Evolutionary conservation across 2,888 invertebrate genomes (phyloP).

Genomic region (Drosophila subsilvestris): DNA sequence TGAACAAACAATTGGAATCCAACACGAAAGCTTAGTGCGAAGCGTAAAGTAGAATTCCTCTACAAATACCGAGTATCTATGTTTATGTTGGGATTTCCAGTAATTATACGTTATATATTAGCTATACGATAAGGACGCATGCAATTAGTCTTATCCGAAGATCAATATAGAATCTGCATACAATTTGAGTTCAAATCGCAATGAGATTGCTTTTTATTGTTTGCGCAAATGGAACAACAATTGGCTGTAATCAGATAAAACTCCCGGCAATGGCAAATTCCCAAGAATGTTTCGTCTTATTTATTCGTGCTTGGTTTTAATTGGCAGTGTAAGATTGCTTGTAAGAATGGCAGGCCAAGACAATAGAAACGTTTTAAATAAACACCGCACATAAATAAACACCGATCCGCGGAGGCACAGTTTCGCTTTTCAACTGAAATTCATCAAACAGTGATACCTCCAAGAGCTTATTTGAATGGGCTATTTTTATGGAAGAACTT

Average conservation of each 20-base stretch:
- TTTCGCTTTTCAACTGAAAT: slow-evolving; percentile 24
- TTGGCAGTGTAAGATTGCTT: slow-evolving; percentile 31
- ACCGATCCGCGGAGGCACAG: not conserved
- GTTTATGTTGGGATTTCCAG: slow-evolving; percentile 17
- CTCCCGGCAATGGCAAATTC: slow-evolving; percentile 25
- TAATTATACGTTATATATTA: slow-evolving; percentile 8
- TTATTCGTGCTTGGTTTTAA: slow-evolving; percentile 26
- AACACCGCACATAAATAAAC: slow-evolving; percentile 11
- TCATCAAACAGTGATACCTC: not conserved
- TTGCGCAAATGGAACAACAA: slow-evolving; percentile 36
- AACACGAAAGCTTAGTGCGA: slow-evolving; percentile 17
- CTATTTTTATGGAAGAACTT: slow-evolving; percentile 5
- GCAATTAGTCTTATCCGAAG: not conserved
- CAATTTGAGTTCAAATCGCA: slow-evolving; percentile 6
- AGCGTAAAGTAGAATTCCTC: slow-evolving; percentile 31
- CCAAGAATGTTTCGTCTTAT: slow-evolving; percentile 17
- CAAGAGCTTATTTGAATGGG: slow-evolving; percentile 5
- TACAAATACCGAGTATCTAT: too few relatives aligned
- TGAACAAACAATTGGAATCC: slow-evolving; percentile 27
- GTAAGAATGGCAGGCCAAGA: not conserved
- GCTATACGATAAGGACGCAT: not conserved
- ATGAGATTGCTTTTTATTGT: slow-evolving; percentile 2
- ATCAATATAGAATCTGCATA: slow-evolving; percentile 7
- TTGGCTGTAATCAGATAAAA: slow-evolving; percentile 20
- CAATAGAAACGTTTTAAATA: not conserved